Base-by-base conservation (phyloP, 2,888 invertebrate genomes). In the Lamellibrachia satsuma region DNA sequence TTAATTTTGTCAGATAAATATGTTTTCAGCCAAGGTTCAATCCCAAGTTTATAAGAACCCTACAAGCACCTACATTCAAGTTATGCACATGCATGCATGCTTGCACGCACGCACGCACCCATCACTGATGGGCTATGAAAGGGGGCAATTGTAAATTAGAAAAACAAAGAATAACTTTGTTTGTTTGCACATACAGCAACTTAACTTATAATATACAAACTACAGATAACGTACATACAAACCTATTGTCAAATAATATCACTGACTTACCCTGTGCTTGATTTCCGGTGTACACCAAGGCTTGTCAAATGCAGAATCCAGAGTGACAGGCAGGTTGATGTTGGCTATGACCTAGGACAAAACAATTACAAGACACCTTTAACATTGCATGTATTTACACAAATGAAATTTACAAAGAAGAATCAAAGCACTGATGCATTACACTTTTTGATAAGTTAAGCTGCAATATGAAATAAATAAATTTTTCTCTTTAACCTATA, bases 281-380 rank as follows among this genome's bases (percentile, higher is more conserved):
- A 94, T 92, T 7, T 93, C 93, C 52, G 94, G 93, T 9, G 94
- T 94, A 57, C 93, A 95, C 95, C 95, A 95, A 1, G 94, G 92
- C 92, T 94, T 94, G 39, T 93, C 93, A 11, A 90, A 75, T 27
- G 92, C 91, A 3, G 92, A 90, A 9, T 93, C 93, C 39, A 94
- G 91, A 91, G n/a, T 75, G 75, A 22, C 22, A 0, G 95, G 95
- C 39, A 95, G 92, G 90, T 94, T 95, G 57, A 95, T 93, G 92
- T 95, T 95, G 39, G 94, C 93, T 90, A 95, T 94, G 9, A 95
- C 94, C 95, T 95, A 92, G 1, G 92, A 51, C 91, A 55, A 90
- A 90, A 93, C 75, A 75, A 75, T 39, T 39, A 39, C 75, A 75
- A 6, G 6, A 4, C 75, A 75, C 75, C 15, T 75, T 75, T 22